Percentiles rank a stretch among this genome's conserved stretches.
phyloP scores from a whole-genome alignment of 2,888 invertebrate species.

The Megalurothrips usitatus region DNA sequence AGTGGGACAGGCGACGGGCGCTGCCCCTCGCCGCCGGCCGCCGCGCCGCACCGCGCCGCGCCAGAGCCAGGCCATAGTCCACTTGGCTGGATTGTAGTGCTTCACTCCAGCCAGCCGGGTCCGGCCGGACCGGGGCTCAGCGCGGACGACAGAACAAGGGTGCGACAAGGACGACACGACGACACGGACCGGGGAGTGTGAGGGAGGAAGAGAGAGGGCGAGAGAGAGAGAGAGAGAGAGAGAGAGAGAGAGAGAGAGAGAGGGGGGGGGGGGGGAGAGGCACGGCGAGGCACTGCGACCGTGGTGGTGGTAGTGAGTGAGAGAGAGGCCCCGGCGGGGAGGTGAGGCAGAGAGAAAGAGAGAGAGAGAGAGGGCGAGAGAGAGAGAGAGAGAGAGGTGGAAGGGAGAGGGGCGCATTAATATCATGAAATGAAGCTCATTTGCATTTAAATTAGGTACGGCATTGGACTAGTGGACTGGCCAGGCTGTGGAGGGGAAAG shows the following conservation, averaged over 20 bases:
- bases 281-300: constrained; percentile 3
- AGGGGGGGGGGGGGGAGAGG: constrained; percentile 35
- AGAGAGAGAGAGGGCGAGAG: constrained; percentile 38
- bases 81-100: background rate
- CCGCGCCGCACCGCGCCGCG: too few relatives aligned
- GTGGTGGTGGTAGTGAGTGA: constrained; percentile 41
- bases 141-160: background rate
- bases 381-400: constrained; percentile 41
- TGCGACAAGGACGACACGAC: background rate
- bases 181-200: background rate
- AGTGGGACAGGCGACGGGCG: too few relatives aligned
- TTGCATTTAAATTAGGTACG: constrained; percentile 81
- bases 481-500: background rate
- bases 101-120: too few relatives aligned
- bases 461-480: constrained; percentile 37
- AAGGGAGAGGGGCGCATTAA: constrained; percentile 66
- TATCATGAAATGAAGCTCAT: constrained; percentile 84
- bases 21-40: too few relatives aligned
- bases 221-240: constrained; percentile 32
- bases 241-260: constrained; percentile 37
- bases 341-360: constrained; percentile 40
- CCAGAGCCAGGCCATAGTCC: background rate
- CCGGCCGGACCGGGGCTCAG: too few relatives aligned
- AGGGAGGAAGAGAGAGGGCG: constrained; percentile 35
- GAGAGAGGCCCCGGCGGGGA: constrained; percentile 33